A percentile compares a stretch with the other conserved stretches of the same genome.
Conservation (phyloP, 1,140 invertebrate species). For the Sminthurinus signatus region DNA sequence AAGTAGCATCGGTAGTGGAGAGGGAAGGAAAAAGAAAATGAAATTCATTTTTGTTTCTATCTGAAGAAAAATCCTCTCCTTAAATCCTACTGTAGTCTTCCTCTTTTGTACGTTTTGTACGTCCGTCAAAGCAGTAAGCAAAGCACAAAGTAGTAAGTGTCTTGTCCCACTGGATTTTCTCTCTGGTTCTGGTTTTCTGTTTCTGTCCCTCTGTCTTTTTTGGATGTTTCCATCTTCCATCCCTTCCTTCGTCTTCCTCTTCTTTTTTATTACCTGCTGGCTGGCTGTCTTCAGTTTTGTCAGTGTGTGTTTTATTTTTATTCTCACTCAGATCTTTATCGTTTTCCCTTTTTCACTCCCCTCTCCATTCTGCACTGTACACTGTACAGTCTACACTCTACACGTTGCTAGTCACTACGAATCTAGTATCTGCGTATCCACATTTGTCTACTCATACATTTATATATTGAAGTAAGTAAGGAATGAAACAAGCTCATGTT, state of each 20-base stretch:
- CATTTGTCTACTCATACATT: no score
- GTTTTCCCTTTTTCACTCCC: background rate
- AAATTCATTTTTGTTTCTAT: slow-evolving; percentile 32
- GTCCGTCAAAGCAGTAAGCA: slow-evolving; percentile 20
- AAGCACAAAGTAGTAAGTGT: slow-evolving; percentile 11
- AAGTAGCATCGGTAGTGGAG: background rate
- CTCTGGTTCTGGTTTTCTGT: no score
- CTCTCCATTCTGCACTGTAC: no score
- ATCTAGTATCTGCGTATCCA: no score
- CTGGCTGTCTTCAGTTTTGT: slow-evolving; percentile 9
- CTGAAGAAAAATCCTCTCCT: slow-evolving; percentile 21
- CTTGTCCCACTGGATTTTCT: slow-evolving; percentile 23
- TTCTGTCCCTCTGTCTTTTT: slow-evolving; percentile 1
- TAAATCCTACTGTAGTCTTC: slow-evolving; percentile 22
- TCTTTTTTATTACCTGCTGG: slow-evolving; percentile 18
- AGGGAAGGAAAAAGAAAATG: slow-evolving; percentile 13
- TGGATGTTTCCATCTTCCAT: background rate
- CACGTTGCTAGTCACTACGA: no score
- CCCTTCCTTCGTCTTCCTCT: background rate
- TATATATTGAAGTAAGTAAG: no score
- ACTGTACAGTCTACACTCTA: no score
- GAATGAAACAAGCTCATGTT: no score
- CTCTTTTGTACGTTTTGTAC: no score
- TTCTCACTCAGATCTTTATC: slow-evolving; percentile 14
- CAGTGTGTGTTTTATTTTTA: slow-evolving; percentile 4